A percentile compares a stretch with the other conserved stretches of the same genome.
These are phyloP conservation scores for Nanger granti DNA, from an alignment of 2,113 vertebrate species.

Conservation along the genomic window DNA sequence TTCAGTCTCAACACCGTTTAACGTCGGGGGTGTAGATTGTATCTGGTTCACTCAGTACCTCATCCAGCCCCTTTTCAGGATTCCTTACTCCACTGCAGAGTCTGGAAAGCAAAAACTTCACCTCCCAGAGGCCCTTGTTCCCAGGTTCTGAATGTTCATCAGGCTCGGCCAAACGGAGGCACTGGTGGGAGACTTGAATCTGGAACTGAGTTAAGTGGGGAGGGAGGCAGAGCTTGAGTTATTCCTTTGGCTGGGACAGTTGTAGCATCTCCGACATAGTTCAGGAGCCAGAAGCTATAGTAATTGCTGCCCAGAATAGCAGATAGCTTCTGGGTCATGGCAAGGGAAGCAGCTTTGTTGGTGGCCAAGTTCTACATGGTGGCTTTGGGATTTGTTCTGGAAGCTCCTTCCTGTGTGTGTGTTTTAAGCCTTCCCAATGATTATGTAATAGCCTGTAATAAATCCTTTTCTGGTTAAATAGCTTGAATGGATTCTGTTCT, in stretches of 20 bases:
- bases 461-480: neutral
- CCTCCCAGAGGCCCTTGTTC: neutral
- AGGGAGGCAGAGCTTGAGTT: neutral
- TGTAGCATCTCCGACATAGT: neutral
- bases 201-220: neutral
- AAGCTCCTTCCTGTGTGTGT: neutral
- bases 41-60: neutral
- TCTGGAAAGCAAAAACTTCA: neutral
- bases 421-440: neutral
- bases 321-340: neutral
- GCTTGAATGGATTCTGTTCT: neutral
- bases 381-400: conserved; percentile 3
- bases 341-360: neutral
- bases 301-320: neutral
- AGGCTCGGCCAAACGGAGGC: neutral
- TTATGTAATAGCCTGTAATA: neutral
- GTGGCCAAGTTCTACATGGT: neutral
- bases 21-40: neutral
- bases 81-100: neutral
- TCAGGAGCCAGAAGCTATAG: neutral
- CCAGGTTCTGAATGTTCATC: neutral
- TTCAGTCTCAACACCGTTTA: neutral
- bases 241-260: neutral
- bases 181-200: neutral
- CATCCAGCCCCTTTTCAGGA: neutral